phyloP scores from a whole-genome alignment of 2,113 vertebrate species.

The Sylvia atricapilla region DNA sequence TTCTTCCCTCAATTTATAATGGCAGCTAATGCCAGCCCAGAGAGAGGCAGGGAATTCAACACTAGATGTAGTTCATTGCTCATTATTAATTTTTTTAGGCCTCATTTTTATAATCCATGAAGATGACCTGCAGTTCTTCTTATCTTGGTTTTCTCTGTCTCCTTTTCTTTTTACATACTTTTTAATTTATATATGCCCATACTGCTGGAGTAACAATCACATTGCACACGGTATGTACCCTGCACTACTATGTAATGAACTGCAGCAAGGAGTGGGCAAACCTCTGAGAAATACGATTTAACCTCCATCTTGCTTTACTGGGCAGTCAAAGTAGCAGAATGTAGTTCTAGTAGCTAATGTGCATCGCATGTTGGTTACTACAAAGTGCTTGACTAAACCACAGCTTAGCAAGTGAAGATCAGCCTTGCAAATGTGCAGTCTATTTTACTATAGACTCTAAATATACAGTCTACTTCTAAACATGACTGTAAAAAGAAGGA shows the following conservation, averaged over 20 bases:
- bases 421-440: neutral
- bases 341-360: neutral
- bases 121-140: neutral
- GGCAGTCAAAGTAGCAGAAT: neutral
- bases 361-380: neutral
- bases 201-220: neutral
- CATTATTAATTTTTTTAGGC: constrained; percentile 15
- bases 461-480: neutral
- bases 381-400: neutral
- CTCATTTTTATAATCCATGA: neutral
- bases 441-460: neutral
- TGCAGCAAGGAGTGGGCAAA: neutral
- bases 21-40: constrained; percentile 55
- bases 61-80: constrained; percentile 44
- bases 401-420: neutral
- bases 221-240: neutral
- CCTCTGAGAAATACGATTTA: neutral
- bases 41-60: constrained; percentile 49
- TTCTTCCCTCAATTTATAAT: constrained; percentile 70
- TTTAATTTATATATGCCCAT: neutral
- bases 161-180: neutral
- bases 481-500: neutral
- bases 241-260: neutral
- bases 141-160: neutral
- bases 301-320: neutral